Evolutionary conservation across 1,140 invertebrate genomes (phyloP), one percentile per base, ranked within the genome.

Genomic region (Megalopta genalis): DNA sequence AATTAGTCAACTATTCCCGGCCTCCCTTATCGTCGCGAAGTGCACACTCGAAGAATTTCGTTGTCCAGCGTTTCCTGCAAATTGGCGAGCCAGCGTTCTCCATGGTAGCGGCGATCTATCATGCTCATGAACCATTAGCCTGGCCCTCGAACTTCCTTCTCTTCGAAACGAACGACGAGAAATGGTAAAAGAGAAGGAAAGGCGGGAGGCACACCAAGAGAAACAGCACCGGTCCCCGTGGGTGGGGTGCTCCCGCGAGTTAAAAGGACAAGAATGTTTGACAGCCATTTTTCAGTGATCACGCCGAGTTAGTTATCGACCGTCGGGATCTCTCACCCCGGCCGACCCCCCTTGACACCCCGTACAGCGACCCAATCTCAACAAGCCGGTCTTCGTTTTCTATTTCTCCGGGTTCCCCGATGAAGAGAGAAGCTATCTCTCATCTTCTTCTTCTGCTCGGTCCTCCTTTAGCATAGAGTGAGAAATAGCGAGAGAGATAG

Each of bases 281-380:
- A 93, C 92, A 93, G 91, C 90, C 90, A 93, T 92, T 92, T 93
- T 92, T 92, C 91, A 92, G 89, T 92, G 91, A 93, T 92, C 91
- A 89, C 88, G 85, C 88, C 84, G 86, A 87, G 90, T 90, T 91
- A 88, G 87, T 91, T 92, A 92, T 92, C 91, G 89, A 91, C 86
- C 80, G 86, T 84, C 76, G 76, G 76, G 86, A 92, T 92, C 91
- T 91, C 70, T 85, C 88, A 77, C 81, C 85, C 89, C 69, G 68
- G 76, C 79, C 74, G 81, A 63, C 32, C 21, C 80, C 64, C 66
- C 73, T 64, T 78, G 71, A 86, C 80, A 82, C 83, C 71, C 77
- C 71, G 67, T 80, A 65, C 73, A 54, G 84, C 87, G 85, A 77
- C 80, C 84, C 86, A 85, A 86, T 87, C 88, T 89, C 88, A 88